A percentile compares a stretch with the other conserved stretches of the same genome.
These are phyloP conservation scores for Diloba caeruleocephala DNA, from an alignment of 2,888 invertebrate species.

Conservation along the genomic window DNA sequence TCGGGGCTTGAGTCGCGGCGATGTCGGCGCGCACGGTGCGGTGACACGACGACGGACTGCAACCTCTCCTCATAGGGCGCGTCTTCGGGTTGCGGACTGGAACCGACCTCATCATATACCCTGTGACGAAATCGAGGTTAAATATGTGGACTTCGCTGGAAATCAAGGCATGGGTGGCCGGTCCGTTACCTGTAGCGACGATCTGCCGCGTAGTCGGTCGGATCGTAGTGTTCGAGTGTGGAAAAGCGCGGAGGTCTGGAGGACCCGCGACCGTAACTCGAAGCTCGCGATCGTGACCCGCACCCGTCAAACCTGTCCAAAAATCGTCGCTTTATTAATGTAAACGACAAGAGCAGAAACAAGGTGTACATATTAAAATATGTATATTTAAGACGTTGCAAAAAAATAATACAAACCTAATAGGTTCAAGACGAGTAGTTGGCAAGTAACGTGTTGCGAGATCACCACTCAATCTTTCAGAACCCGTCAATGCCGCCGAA, in stretches of 20 bases:
- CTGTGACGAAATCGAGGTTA: constrained; percentile 51
- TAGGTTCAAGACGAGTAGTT: constrained; percentile 76
- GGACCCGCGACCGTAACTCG: constrained; percentile 80
- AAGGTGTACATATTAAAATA: no score
- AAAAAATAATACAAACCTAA: constrained; percentile 71
- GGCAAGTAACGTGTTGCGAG: constrained; percentile 74
- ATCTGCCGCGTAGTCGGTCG: constrained; percentile 84
- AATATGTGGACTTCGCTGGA: background rate
- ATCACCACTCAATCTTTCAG: constrained; percentile 77
- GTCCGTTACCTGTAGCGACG: constrained; percentile 80
- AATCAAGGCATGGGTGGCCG: background rate
- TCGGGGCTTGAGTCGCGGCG: constrained; percentile 94
- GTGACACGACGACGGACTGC: constrained; percentile 88
- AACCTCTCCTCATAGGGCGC: constrained; percentile 84
- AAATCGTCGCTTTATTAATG: background rate
- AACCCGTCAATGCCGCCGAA: constrained; percentile 88
- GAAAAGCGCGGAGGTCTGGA: constrained; percentile 81
- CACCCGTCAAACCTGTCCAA: constrained; percentile 75
- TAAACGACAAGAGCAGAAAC: background rate
- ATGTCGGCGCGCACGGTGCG: constrained; percentile 80
- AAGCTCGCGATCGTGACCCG: constrained; percentile 84
- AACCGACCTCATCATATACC: constrained; percentile 83
- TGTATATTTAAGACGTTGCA: no score
- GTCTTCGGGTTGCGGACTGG: constrained; percentile 92
- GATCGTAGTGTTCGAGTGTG: constrained; percentile 83